phyloP scores from a whole-genome alignment of 2,797 vertebrate species.

The Lophius americanus region DNA sequence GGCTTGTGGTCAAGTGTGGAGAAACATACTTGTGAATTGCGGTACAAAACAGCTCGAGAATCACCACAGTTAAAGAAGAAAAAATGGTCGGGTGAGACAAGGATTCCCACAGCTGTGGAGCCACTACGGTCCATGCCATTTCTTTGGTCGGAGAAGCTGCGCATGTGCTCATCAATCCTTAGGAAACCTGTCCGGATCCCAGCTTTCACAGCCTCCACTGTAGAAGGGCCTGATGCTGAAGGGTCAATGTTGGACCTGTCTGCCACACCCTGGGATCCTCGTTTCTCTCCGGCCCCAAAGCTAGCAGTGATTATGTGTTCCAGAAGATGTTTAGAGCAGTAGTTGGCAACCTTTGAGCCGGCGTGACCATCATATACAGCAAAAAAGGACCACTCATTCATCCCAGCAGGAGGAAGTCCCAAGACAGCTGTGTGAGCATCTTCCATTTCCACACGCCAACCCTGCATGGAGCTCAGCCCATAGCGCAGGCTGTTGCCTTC shows the following conservation, averaged over 20 bases:
- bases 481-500: constrained; percentile 94
- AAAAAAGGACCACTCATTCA: constrained; percentile 98
- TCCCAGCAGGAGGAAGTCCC: constrained; percentile 90
- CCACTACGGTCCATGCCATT: constrained; percentile 99
- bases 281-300: constrained; percentile 43
- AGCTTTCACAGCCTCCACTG: constrained; percentile 91
- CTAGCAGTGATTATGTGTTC: constrained; percentile 94
- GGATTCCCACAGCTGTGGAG: constrained; percentile 95
- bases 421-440: constrained; percentile 96
- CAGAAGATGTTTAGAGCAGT: constrained; percentile 95
- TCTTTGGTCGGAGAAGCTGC: constrained; percentile 96
- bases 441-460: constrained; percentile 99
- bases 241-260: constrained; percentile 45
- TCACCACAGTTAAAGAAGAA: constrained; percentile 99
- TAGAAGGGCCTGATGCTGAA: constrained; percentile 76
- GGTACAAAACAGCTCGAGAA: constrained; percentile 94
- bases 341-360: constrained; percentile 96
- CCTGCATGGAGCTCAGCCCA: constrained; percentile 99
- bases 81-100: constrained; percentile 92
- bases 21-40: constrained; percentile 93
- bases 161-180: constrained; percentile 98
- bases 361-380: constrained; percentile 98
- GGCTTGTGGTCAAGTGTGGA: constrained; percentile 99
- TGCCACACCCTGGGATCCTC: constrained; percentile 38
- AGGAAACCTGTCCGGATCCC: constrained; percentile 97